Base-by-base conservation (phyloP, 1,140 invertebrate species). In the Sinella curviseta region DNA sequence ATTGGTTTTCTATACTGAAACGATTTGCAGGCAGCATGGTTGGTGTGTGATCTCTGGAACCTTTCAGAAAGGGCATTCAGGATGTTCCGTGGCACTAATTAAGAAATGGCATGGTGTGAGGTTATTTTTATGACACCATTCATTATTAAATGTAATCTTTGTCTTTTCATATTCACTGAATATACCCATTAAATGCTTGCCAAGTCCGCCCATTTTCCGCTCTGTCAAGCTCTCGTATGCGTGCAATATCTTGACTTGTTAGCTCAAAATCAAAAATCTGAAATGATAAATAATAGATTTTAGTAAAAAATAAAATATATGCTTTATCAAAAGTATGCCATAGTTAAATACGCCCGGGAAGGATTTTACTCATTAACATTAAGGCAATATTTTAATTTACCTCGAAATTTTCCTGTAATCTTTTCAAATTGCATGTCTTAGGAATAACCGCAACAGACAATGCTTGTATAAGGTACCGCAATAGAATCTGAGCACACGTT, bases 401-500 rank as follows among this genome's bases (percentile, higher is more conserved):
- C 76, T 83, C 75, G n/a, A 82, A 86, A 85, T 89, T 89, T 76
- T 86, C 84, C 60, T 84, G 79, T 14, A 89, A 83, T 76, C 87
- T 81, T 14, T 82, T 55, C 8, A 83, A 54, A 55, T 81, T 85
- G n/a, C 79, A 81, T 77, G 85, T 86, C 83, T 89, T 89, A 36
- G 88, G 88, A 55, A 89, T 86, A 8, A 86, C 86, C 65, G 81
- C 84, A 36, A 88, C 82, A 26, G 85, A 85, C 75, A 76, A 55
- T 83, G 76, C 74, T 76, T 88, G 86, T 1, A 88, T 65, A 3
- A 87, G 79, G 82, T 85, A 88, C 20, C 86, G 82, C 3, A 89
- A 80, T 30, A 89, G 83, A 48, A 89, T 84, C 77, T 89, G 87
- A 1, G 86, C 88, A 31, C 87, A 84, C 8, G 85, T 84, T 39